Evolutionary conservation across 2,113 vertebrate species (phyloP), one percentile per base, ranked within the genome.

Genomic region (Myiagra hebetior): DNA sequence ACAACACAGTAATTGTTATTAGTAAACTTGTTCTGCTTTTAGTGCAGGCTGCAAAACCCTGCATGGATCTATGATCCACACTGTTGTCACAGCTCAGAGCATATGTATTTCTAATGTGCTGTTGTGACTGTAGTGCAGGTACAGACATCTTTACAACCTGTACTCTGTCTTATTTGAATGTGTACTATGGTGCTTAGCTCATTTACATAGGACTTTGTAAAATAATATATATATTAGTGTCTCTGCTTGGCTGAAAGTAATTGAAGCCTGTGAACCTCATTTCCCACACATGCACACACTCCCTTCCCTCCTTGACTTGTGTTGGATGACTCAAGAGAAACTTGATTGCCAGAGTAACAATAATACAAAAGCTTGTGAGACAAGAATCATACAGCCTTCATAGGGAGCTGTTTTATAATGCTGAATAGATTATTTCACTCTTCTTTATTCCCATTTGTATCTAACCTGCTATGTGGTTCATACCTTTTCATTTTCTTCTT

Each of bases 211-310:
- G 78, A 78, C 83, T 90, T 94, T 90, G 83, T 95, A 87, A 93
- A 97, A 92, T 94, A 90, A 89, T 92, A 88, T 93, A 91, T 85
- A 83, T 96, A 93, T 96, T 86, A 88, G 26, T 94, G 78, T 90
- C 85, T 95, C 75, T 95, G 75, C 93, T 94, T 94, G 92, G 79
- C 76, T 95, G 92, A 70, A 96, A 93, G 85, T 95, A 91, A 91
- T 95, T 96, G 93, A 96, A 96, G 85, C 73, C 72, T 93, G 55
- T 93, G 93, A 93, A 91, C 90, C 82, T 97, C 60, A 69, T 94
- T 95, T 92, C 77, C 68, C 84, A 62, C 79, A 44, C 68, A 44
- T 1, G 4, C 67, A 69, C 53, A 53, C n/a, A 47, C 68, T 76
- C n/a, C 42, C 42, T 96, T 90, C 85, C 67, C 63, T 93, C 70